Base-by-base conservation (phyloP, 2,113 vertebrate genomes). In the Channa maculata region DNA sequence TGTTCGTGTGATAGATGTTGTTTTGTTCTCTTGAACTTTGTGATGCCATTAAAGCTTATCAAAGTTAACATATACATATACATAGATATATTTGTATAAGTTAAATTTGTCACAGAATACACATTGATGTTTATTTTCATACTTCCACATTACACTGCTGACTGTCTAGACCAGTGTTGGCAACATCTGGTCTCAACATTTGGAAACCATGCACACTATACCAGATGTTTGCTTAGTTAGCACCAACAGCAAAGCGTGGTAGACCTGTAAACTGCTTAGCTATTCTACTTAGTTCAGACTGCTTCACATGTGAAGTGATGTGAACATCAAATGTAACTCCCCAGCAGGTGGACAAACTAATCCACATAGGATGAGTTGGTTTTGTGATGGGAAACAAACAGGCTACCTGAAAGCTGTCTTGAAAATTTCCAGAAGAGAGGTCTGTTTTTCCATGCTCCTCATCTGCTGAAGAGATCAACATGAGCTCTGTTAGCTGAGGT, bases 371-470 rank as follows among this genome's bases (percentile, higher is more conserved):
- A 12, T 11, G n/a, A 39, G n/a, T 33, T 52, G 46, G n/a, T 63
- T 51, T 43, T 61, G 51, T 39, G 61, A 9, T 11, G 3, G 48
- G 57, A 71, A 59, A 60, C 51, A 62, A 84, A 58, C 62, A 75
- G 92, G 89, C 92, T 95, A 93, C 92, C 91, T 93, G 94, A 87
- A 96, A 98, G 88, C 93, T 96, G 86, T 99, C 98, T 86, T 93
- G 93, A 77, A 97, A 95, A 91, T 93, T 88, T 66, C 95, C 96
- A 14, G 95, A 94, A 10, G 94, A 95, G 54, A 93, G 94, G 86
- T 98, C 97, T 80, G 95, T 65, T 91, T 96, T 99, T 88, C 93
- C 95, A 53, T 95, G 93, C 68, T 99, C 98, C 65, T 98, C 97
- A 86, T 99, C 97, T 98, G 92, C 75, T 71, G 66, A 64, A 88